Evolutionary conservation across 92 coral and sea anemone species (phyloP).

Genomic region (Meandrina meandrites): DNA sequence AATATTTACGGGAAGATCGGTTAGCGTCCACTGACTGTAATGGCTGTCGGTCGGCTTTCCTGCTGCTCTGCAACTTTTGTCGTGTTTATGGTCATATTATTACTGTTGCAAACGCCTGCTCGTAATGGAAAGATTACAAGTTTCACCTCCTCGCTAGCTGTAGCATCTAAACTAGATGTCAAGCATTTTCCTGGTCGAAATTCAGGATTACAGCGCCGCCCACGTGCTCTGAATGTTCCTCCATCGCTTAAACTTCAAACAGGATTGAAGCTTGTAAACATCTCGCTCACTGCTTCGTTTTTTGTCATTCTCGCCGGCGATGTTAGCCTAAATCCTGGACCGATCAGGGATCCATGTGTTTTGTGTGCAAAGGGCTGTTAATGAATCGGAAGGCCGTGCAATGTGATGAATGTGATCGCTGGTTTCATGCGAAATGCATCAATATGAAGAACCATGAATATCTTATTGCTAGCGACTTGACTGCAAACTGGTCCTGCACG

Average conservation of each 20-base stretch:
- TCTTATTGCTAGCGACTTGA: constrained; percentile 18
- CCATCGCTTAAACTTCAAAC: constrained; percentile 1
- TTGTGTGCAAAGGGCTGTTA: constrained; percentile 49
- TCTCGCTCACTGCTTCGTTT: not conserved
- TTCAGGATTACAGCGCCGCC: not conserved
- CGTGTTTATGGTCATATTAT: not conserved
- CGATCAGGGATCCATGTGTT: constrained; percentile 50
- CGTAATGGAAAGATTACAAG: not conserved
- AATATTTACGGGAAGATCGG: too few relatives aligned
- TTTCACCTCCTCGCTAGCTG: not conserved
- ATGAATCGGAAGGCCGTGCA: constrained; percentile 43
- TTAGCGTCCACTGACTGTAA: too few relatives aligned
- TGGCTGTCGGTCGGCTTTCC: not conserved
- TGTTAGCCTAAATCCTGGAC: constrained; percentile 41
- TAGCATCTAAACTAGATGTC: not conserved
- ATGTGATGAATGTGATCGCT: constrained; percentile 53
- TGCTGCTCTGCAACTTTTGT: not conserved
- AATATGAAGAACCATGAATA: constrained; percentile 43
- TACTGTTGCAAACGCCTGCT: not conserved
- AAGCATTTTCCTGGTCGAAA: not conserved
- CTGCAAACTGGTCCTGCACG: constrained; percentile 27
- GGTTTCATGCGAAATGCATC: constrained; percentile 73
- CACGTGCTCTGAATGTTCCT: not conserved
- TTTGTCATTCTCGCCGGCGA: not conserved
- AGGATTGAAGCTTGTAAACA: constrained; percentile 4